Evolutionary conservation across 2,888 invertebrate species (phyloP).

Genomic region (Dasysyrphus albostriatus): DNA sequence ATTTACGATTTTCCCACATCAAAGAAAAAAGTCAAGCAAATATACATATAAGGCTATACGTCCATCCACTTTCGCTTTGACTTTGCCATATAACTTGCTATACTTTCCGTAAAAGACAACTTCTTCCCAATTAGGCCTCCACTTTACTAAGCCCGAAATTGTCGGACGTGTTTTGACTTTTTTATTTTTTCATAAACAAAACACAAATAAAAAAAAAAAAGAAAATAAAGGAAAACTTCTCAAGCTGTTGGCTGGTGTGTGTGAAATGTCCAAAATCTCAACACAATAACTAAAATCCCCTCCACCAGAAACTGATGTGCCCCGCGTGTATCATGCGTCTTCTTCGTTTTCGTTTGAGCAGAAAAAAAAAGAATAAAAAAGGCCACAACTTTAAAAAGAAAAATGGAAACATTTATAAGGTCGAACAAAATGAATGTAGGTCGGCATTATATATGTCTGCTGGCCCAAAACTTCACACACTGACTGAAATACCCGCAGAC

Average conservation of each 20-base stretch:
- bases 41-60: not conserved
- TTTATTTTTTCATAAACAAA: conserved; percentile 37
- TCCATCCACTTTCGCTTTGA: conserved; percentile 63
- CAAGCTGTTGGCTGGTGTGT: conserved; percentile 12
- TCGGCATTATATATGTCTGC: conserved; percentile 26
- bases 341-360: conserved; percentile 1
- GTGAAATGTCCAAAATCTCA: conserved; percentile 64
- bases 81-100: conserved; percentile 53
- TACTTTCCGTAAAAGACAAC: conserved; percentile 42
- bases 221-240: conserved; percentile 10
- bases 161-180: conserved; percentile 69
- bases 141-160: conserved; percentile 67
- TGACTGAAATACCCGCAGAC: conserved; percentile 70
- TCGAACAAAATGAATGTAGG: conserved; percentile 63
- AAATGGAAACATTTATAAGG: conserved; percentile 58
- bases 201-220: not conserved
- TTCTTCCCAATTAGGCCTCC: conserved; percentile 68
- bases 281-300: conserved; percentile 43
- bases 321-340: conserved; percentile 26
- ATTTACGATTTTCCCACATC: conserved; percentile 29
- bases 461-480: conserved; percentile 70
- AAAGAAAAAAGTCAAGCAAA: conserved; percentile 5
- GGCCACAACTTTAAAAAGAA: not conserved
- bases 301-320: conserved; percentile 9
- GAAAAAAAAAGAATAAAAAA: not conserved